phyloP scores from a whole-genome alignment of 2,888 invertebrate genomes.

The Leptopilina myrica region DNA sequence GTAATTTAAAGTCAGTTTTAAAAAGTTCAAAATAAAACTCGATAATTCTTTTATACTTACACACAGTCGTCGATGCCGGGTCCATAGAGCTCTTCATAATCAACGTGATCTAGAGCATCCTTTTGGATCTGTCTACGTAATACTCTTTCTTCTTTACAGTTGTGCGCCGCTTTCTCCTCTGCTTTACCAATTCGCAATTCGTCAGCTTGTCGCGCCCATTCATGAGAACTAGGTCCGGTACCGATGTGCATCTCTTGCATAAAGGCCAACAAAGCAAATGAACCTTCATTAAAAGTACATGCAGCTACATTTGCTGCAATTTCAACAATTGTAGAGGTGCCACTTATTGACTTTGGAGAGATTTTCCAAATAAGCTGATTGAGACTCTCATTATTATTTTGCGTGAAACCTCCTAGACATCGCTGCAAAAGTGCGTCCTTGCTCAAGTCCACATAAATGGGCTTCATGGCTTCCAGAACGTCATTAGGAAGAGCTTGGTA shows the following conservation, averaged over 20 bases:
- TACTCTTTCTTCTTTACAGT: no score
- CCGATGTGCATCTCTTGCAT: conserved; percentile 69
- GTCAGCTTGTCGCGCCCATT: background rate
- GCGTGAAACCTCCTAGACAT: conserved; percentile 57
- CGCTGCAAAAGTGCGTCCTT: conserved; percentile 17
- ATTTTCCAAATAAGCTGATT: conserved; percentile 48
- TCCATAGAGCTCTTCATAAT: background rate
- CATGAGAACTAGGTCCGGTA: conserved; percentile 70
- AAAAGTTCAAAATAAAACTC: no score
- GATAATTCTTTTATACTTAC: background rate
- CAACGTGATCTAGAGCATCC: no score
- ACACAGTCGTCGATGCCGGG: background rate
- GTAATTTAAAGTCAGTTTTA: no score
- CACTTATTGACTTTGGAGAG: conserved; percentile 56
- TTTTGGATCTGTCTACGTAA: no score
- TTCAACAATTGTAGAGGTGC: conserved; percentile 48
- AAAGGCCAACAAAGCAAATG: conserved; percentile 44
- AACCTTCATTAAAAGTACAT: conserved; percentile 52
- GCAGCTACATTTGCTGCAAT: conserved; percentile 75
- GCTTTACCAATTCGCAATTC: no score
- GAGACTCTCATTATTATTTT: conserved; percentile 55
- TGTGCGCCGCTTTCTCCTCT: no score
- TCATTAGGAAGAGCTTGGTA: conserved; percentile 10
- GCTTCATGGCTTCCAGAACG: conserved; percentile 47
- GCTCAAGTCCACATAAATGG: conserved; percentile 51